Conservation (phyloP, 2,888 invertebrate species). For the Creontiades dilutus region DNA sequence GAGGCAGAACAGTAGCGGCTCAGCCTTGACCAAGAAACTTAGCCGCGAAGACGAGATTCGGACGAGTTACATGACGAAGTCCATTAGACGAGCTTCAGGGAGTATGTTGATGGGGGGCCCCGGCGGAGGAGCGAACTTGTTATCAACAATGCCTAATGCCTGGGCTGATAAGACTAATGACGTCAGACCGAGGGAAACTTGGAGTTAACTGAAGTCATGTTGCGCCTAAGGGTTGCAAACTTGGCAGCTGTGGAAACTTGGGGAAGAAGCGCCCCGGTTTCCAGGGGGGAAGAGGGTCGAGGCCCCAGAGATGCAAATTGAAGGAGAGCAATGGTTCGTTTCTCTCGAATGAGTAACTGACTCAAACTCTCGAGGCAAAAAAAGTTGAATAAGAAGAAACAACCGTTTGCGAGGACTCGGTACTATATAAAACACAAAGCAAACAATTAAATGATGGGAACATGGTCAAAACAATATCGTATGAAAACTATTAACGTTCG, state of each 20-base stretch:
- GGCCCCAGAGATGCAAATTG: slow-evolving; percentile 31
- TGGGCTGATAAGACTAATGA: slow-evolving; percentile 61
- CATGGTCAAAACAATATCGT: too few species aligned
- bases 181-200: slow-evolving; percentile 42
- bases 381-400: too few species aligned
- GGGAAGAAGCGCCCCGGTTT: not conserved
- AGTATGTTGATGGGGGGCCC: slow-evolving; percentile 39
- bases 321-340: slow-evolving; percentile 5
- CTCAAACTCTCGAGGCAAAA: too few species aligned
- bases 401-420: too few species aligned
- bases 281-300: not conserved
- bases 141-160: slow-evolving; percentile 58
- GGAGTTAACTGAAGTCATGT: slow-evolving; percentile 56
- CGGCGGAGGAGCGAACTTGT: slow-evolving; percentile 33
- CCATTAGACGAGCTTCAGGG: slow-evolving; percentile 55
- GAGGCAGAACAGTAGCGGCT: not conserved
- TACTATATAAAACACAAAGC: too few species aligned
- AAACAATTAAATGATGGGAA: too few species aligned
- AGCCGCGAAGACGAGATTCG: slow-evolving; percentile 5
- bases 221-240: slow-evolving; percentile 56
- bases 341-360: too few species aligned
- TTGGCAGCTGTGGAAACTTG: slow-evolving; percentile 36
- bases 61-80: slow-evolving; percentile 38
- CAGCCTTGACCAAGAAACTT: slow-evolving; percentile 45
- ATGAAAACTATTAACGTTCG: too few species aligned